phyloP scores from a whole-genome alignment of 2,797 vertebrate genomes.

The Alca torda region DNA sequence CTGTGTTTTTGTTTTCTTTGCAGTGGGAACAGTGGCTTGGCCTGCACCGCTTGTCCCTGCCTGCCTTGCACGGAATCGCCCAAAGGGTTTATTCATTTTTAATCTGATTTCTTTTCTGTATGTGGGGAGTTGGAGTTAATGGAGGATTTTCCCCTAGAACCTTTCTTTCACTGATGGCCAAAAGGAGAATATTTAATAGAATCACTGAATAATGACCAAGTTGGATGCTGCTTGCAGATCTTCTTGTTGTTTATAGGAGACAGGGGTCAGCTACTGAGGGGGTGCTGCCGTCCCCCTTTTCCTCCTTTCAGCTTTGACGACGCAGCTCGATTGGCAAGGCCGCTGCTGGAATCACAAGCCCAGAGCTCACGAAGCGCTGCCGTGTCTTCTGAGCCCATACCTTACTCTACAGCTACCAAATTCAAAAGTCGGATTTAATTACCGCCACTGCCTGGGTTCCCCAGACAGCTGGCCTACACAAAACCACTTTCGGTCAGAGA shows the following conservation, averaged over 20 bases:
- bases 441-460: not conserved
- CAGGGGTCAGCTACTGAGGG: not conserved
- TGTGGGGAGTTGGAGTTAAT: not conserved
- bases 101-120: slow-evolving; percentile 30
- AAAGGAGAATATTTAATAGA: not conserved
- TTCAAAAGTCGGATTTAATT: not conserved
- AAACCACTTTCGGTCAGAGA: not conserved
- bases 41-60: slow-evolving; percentile 67
- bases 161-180: not conserved
- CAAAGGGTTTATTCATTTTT: slow-evolving; percentile 29
- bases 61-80: slow-evolving; percentile 60
- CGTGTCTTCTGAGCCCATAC: not conserved
- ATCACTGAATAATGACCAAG: not conserved
- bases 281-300: not conserved
- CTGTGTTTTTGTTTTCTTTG: slow-evolving; percentile 79
- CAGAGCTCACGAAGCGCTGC: not conserved
- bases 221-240: not conserved
- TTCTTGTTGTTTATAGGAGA: not conserved
- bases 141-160: not conserved
- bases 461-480: not conserved
- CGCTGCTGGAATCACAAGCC: not conserved
- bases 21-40: slow-evolving; percentile 62
- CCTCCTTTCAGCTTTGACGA: not conserved
- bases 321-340: not conserved
- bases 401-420: not conserved